These are phyloP conservation scores for Hycleus cichorii DNA, from an alignment of 1,140 invertebrate species.

Conservation along the genomic window DNA sequence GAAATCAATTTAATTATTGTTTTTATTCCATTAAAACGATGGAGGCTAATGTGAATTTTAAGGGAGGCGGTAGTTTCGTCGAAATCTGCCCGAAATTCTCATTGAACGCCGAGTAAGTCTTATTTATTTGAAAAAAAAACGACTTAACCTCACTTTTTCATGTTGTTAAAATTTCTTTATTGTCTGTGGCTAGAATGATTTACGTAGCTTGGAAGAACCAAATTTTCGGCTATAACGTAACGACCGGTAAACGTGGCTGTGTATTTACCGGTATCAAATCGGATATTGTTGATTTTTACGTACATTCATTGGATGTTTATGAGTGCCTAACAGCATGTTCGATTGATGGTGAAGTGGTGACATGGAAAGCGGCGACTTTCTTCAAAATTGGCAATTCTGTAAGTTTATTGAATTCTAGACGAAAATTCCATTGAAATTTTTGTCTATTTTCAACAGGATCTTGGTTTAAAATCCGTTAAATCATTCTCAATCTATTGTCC, in stretches of 20 bases:
- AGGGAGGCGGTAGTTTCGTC: slow-evolving; percentile 53
- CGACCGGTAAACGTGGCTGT: slow-evolving; percentile 47
- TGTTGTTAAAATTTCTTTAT: too few relatives aligned
- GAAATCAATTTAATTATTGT: too few relatives aligned
- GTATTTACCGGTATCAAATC: slow-evolving; percentile 45
- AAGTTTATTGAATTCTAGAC: slow-evolving; percentile 40
- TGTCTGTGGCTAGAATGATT: slow-evolving; percentile 41
- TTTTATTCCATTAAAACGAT: slow-evolving; percentile 5
- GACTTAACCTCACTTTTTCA: slow-evolving; percentile 25
- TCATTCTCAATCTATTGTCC: background rate
- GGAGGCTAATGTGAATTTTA: slow-evolving; percentile 29
- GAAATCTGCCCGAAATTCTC: slow-evolving; percentile 55
- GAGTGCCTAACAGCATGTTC: slow-evolving; percentile 50
- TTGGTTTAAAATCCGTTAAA: background rate
- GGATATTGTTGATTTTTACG: slow-evolving; percentile 46
- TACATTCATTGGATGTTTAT: slow-evolving; percentile 39
- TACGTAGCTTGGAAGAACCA: slow-evolving; percentile 49
- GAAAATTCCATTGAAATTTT: slow-evolving; percentile 15
- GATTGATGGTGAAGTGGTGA: slow-evolving; percentile 44
- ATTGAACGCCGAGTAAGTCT: slow-evolving; percentile 53
- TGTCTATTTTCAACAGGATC: background rate
- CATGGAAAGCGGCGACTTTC: slow-evolving; percentile 50
- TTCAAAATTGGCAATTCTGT: slow-evolving; percentile 39
- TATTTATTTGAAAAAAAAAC: slow-evolving; percentile 15
- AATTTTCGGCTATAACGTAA: slow-evolving; percentile 51